Conservation (phyloP, 2,113 vertebrate genomes). For the Triplophysa siluroides region DNA sequence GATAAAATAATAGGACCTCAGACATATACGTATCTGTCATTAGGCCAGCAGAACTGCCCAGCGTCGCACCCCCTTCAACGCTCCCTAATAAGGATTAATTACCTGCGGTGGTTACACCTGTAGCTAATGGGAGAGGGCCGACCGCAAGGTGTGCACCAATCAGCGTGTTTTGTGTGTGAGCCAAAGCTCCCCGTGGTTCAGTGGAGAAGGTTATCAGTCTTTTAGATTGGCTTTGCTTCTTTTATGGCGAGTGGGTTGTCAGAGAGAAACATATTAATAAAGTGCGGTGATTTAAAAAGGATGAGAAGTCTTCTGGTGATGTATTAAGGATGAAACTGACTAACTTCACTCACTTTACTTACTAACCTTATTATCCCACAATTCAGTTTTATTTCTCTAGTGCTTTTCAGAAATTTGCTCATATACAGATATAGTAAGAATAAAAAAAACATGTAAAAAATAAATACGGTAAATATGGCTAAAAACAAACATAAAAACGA, state of each 20-base stretch:
- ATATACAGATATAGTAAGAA: no score
- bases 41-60: constrained; percentile 37
- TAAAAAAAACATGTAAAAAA: no score
- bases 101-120: constrained; percentile 50
- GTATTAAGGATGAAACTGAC: background rate
- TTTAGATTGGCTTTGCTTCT: constrained; percentile 13
- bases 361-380: no score
- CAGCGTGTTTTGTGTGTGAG: constrained; percentile 28
- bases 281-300: constrained; percentile 8
- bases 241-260: background rate
- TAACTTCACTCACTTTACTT: no score
- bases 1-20: constrained; percentile 4
- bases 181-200: constrained; percentile 12
- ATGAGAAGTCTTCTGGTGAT: background rate
- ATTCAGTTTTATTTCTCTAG: no score
- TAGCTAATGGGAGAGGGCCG: constrained; percentile 34
- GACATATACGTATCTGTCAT: constrained; percentile 17
- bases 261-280: constrained; percentile 16
- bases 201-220: constrained; percentile 47
- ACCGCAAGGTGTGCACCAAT: constrained; percentile 27
- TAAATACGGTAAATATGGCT: no score
- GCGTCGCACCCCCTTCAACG: constrained; percentile 26
- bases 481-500: no score
- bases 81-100: constrained; percentile 57
- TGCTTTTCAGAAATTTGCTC: no score